Conservation (phyloP, 2,888 invertebrate species). For the Cantharis lateralis region DNA sequence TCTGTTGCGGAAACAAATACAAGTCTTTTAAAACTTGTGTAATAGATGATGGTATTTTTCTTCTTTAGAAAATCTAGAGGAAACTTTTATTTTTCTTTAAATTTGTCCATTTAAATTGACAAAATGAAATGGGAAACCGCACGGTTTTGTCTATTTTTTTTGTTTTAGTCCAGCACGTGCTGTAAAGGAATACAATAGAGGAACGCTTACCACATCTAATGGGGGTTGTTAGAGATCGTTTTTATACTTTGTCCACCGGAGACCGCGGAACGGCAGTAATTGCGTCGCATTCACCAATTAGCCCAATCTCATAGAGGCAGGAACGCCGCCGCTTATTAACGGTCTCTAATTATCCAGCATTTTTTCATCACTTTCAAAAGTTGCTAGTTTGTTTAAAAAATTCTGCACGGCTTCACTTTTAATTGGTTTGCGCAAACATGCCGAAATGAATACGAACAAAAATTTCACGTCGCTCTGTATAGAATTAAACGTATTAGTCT, state of each 20-base stretch:
- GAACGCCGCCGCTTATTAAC: constrained; percentile 48
- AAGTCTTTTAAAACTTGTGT: constrained; percentile 39
- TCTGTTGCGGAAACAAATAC: constrained; percentile 41
- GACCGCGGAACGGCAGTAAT: constrained; percentile 41
- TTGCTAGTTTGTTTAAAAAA: background rate
- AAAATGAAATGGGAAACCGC: background rate
- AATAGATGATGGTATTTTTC: constrained; percentile 23
- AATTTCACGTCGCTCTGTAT: background rate
- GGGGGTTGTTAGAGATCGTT: constrained; percentile 40
- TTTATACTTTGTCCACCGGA: constrained; percentile 38
- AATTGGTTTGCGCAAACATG: background rate
- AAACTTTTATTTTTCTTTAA: background rate
- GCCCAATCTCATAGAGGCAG: constrained; percentile 47
- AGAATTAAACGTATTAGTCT: background rate
- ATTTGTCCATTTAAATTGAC: background rate
- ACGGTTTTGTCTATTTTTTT: constrained; percentile 11
- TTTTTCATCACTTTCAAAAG: constrained; percentile 7
- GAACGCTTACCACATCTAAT: constrained; percentile 42
- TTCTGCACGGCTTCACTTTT: background rate
- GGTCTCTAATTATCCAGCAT: constrained; percentile 41
- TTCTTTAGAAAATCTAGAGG: background rate
- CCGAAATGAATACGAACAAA: background rate
- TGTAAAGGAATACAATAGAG: constrained; percentile 22
- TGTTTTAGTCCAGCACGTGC: constrained; percentile 18
- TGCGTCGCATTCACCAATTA: constrained; percentile 50